phyloP scores from a whole-genome alignment of 2,797 vertebrate species.

The Coilia nasus region DNA sequence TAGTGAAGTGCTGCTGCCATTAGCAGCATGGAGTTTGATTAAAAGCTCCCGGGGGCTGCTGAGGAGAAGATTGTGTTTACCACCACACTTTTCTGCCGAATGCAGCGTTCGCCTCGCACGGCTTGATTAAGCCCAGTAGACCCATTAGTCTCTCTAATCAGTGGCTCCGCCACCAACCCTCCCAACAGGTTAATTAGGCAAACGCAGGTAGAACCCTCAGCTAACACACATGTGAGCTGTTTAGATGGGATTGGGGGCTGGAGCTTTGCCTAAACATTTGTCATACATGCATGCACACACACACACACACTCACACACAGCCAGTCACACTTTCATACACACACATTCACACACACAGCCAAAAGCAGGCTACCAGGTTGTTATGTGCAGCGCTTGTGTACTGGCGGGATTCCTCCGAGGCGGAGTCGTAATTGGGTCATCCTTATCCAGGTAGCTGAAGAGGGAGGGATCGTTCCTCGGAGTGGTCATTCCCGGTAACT shows the following conservation, averaged over 20 bases:
- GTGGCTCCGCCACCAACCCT: constrained; percentile 69
- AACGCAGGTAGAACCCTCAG: constrained; percentile 61
- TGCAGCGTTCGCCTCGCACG: constrained; percentile 76
- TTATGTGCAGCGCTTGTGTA: constrained; percentile 20
- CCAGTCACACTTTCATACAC: constrained; percentile 22
- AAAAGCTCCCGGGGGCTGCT: constrained; percentile 70
- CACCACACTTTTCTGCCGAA: constrained; percentile 80
- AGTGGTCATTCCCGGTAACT: constrained; percentile 42
- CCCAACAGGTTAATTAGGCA: constrained; percentile 87
- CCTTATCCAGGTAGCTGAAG: background rate
- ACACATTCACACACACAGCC: constrained; percentile 4
- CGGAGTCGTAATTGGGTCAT: constrained; percentile 31
- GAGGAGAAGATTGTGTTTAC: constrained; percentile 84
- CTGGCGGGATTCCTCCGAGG: background rate
- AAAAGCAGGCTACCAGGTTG: background rate
- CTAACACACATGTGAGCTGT: constrained; percentile 58
- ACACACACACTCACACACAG: constrained; percentile 45
- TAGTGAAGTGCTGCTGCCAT: constrained; percentile 47
- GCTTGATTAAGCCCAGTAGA: constrained; percentile 89
- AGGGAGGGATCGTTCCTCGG: constrained; percentile 38
- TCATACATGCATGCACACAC: constrained; percentile 46
- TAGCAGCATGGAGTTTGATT: constrained; percentile 81
- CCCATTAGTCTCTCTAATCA: constrained; percentile 79
- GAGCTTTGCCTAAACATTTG: constrained; percentile 42
- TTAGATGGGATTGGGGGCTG: constrained; percentile 36